These are phyloP conservation scores for Poeciliopsis occidentalis DNA, from an alignment of 2,113 vertebrate species.

Conservation along the genomic window DNA sequence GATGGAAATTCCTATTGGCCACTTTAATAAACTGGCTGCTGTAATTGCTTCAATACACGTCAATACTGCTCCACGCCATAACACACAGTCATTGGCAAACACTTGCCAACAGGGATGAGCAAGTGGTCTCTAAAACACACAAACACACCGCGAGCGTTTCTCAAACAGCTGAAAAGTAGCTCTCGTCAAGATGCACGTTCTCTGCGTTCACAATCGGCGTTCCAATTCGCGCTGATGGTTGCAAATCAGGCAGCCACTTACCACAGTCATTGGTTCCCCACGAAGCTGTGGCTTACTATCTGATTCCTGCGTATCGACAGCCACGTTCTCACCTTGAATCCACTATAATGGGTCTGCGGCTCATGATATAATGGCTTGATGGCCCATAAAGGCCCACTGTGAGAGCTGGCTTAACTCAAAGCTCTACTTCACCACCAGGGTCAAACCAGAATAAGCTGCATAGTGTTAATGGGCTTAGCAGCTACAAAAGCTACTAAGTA, in stretches of 20 bases:
- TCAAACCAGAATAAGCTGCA: constrained; percentile 25
- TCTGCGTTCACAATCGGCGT: constrained; percentile 33
- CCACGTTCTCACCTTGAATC: constrained; percentile 37
- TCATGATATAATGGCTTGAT: constrained; percentile 49
- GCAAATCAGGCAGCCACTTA: constrained; percentile 57
- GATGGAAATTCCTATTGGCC: constrained; percentile 51
- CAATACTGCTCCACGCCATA: not conserved
- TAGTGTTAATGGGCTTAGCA: constrained; percentile 25
- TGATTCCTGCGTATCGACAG: constrained; percentile 42
- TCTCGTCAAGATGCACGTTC: constrained; percentile 30
- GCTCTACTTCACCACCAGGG: constrained; percentile 31
- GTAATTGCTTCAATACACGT: constrained; percentile 34
- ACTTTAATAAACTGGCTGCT: constrained; percentile 52
- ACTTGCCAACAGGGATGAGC: not conserved
- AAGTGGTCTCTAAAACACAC: constrained; percentile 20
- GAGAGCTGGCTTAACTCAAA: constrained; percentile 33
- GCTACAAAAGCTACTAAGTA: constrained; percentile 13
- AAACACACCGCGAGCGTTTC: constrained; percentile 13
- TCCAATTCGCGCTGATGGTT: constrained; percentile 38
- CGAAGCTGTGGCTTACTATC: constrained; percentile 31
- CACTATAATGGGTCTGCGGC: constrained; percentile 25
- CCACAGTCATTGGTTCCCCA: constrained; percentile 35
- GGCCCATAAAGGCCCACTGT: constrained; percentile 24
- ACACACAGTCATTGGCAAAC: constrained; percentile 14
- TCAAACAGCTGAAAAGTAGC: constrained; percentile 30